Base-by-base conservation (phyloP, 2,888 invertebrate species). In the Eugnorisma glareosa region DNA sequence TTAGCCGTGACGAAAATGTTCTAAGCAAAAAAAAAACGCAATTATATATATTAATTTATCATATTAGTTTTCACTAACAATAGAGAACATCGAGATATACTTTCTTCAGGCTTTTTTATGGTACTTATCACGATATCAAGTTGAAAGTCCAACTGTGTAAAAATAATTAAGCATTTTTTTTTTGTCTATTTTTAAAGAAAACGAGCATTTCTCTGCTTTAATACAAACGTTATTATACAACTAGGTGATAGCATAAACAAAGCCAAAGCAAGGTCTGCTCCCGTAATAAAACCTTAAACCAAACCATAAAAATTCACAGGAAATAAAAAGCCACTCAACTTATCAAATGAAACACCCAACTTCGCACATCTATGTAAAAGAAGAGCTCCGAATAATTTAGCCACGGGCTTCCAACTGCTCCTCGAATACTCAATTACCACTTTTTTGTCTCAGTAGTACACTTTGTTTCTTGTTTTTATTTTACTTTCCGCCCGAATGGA, bases 341-440 rank as follows among this genome's bases (percentile, higher is more conserved):
- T 88, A 79, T 86, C 84, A 83, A 85, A 87, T 89, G 79, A 82
- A 87, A 82, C 81, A 86, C 79, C 70, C 71, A 89, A 88, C 88
- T 91, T 90, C 87, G 86, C 86, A 90, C 88, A 88, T 91, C 90
- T 81, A 86, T 84, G 88, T 87, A 85, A 85, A 88, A 86, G 89
- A 84, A 88, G 81, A 85, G 85, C 89, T 85, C 80, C 84, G 91
- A 91, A 93, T 94, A 94, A 93, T 93, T 93, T 92, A 92, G 91
- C 90, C 89, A 86, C 90, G 89, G 82, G 85, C 89, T 85, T 91
- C 90, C 89, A 88, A 93, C 92, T 93, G 93, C 91, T 93, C 90
- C 89, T 85, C 90, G 93, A 94, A 93, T 93, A 93, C 93, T 93
- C 93, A 93, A 94, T 94, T 94, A 94, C 92, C 90, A 92, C 91